A percentile compares a stretch with the other conserved stretches of the same genome.
phyloP scores from a whole-genome alignment of 2,113 vertebrate species.

The Tychaedon coryphoeus region DNA sequence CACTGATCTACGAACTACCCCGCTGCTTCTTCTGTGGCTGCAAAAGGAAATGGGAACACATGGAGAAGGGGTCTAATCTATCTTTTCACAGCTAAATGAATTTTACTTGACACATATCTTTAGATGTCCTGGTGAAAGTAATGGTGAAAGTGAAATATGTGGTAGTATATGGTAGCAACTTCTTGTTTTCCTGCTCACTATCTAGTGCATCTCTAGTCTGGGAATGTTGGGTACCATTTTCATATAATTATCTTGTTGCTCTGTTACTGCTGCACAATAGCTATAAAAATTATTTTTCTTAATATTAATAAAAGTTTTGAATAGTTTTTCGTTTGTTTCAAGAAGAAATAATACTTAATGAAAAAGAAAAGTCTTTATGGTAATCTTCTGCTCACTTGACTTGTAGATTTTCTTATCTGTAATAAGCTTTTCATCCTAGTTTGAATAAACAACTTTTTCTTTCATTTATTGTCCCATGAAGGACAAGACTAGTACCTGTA shows the following conservation, averaged over 20 bases:
- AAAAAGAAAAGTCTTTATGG: neutral
- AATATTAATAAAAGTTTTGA: neutral
- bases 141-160: neutral
- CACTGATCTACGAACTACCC: neutral
- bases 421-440: neutral
- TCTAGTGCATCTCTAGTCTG: neutral
- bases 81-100: neutral
- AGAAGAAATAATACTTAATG: neutral
- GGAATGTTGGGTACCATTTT: neutral
- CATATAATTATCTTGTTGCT: neutral
- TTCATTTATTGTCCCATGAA: neutral
- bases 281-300: neutral
- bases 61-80: neutral
- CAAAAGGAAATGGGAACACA: neutral
- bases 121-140: neutral
- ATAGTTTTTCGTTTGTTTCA: neutral
- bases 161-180: neutral
- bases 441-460: neutral
- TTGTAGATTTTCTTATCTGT: neutral
- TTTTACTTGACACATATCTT: neutral
- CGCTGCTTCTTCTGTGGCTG: neutral
- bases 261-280: neutral
- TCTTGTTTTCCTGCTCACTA: neutral
- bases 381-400: neutral
- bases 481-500: neutral